Percentiles rank a stretch among this genome's conserved stretches.
phyloP scores from a whole-genome alignment of 2,113 vertebrate genomes.

The Leptobrachium ailaonicum region DNA sequence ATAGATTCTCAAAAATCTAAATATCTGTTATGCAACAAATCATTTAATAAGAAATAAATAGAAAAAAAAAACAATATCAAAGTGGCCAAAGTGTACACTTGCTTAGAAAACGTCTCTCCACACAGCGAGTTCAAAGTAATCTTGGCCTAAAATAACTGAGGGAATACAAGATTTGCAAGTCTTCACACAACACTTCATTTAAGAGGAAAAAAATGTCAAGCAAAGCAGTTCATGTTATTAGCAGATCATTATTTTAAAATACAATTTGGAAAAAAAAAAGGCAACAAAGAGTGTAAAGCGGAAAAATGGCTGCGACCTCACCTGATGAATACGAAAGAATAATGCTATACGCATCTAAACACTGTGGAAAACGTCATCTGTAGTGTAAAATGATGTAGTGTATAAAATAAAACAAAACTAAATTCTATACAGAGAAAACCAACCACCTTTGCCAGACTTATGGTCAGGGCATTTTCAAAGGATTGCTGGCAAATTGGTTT shows the following conservation, averaged over 20 bases:
- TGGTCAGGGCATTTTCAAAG: too few relatives aligned
- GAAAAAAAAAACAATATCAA: not conserved
- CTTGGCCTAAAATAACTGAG: not conserved
- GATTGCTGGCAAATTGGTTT: too few relatives aligned
- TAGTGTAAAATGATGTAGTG: not conserved
- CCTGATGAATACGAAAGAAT: not conserved
- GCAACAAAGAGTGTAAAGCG: not conserved
- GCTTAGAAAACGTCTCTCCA: not conserved
- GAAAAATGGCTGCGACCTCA: not conserved
- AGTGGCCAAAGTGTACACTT: not conserved
- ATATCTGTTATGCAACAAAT: too few relatives aligned
- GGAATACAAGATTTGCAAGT: not conserved
- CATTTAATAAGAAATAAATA: too few relatives aligned
- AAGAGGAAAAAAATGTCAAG: too few relatives aligned
- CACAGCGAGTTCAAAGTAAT: not conserved
- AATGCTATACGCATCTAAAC: not conserved
- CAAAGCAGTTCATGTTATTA: not conserved
- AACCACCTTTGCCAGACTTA: too few relatives aligned
- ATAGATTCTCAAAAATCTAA: not conserved
- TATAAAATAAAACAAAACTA: not conserved
- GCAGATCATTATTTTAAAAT: not conserved
- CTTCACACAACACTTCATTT: not conserved
- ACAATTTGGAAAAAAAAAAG: too few relatives aligned
- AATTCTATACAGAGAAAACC: too few relatives aligned
- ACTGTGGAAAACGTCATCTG: not conserved